phyloP scores from a whole-genome alignment of 2,888 invertebrate genomes.

The Sthenelais limicola region DNA sequence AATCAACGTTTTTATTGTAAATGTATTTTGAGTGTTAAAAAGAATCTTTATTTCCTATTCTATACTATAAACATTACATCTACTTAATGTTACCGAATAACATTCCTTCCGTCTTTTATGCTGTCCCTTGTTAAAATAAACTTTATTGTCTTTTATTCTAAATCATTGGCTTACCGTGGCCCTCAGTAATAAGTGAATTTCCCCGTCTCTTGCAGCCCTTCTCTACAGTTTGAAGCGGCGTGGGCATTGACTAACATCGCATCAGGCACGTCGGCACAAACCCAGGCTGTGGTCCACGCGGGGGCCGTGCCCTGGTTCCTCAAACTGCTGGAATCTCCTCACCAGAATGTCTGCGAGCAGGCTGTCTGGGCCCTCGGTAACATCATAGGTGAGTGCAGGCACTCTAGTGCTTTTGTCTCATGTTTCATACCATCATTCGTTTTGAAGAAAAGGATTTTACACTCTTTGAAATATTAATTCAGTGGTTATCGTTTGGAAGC shows the following conservation, averaged over 20 bases:
- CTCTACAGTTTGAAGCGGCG: conserved; percentile 96
- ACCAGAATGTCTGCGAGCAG: conserved; percentile 98
- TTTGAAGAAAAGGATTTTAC: not conserved
- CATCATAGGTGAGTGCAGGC: conserved; percentile 79
- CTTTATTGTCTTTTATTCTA: too few relatives aligned
- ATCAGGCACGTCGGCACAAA: conserved; percentile 93
- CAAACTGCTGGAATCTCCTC: conserved; percentile 89
- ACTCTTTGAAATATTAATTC: too few relatives aligned
- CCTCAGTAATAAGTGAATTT: too few relatives aligned
- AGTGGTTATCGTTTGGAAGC: too few relatives aligned
- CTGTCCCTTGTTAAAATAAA: too few relatives aligned
- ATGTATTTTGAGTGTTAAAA: too few relatives aligned
- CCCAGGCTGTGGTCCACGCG: conserved; percentile 90
- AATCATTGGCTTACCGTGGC: too few relatives aligned
- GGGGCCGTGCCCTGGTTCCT: conserved; percentile 96
- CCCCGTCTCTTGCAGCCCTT: conserved; percentile 78
- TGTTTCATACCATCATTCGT: not conserved
- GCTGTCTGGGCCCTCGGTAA: conserved; percentile 98
- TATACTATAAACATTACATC: too few relatives aligned
- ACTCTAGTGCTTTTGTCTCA: not conserved
- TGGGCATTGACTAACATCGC: conserved; percentile 99
- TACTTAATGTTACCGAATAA: too few relatives aligned
- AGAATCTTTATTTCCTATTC: too few relatives aligned
- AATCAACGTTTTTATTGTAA: too few relatives aligned
- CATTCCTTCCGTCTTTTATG: too few relatives aligned